phyloP scores from a whole-genome alignment of 2,888 invertebrate species.

The Napeogenes inachia region DNA sequence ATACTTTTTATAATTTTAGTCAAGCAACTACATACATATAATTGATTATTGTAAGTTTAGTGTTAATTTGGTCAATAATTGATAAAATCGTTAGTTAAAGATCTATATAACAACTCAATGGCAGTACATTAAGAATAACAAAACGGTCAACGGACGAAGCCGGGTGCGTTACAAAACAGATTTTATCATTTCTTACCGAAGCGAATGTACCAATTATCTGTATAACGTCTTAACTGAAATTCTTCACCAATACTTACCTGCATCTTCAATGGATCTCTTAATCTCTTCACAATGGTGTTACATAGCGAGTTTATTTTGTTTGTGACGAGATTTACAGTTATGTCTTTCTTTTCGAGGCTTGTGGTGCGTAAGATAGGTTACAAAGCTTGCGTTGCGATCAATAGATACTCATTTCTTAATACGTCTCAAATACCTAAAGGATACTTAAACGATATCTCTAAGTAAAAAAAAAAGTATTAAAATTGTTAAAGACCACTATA shows the following conservation, averaged over 20 bases:
- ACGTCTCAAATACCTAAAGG: neutral
- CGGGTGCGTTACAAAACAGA: slow-evolving; percentile 49
- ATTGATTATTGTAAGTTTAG: too few relatives aligned
- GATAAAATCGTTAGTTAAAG: too few relatives aligned
- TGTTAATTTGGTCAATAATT: too few relatives aligned
- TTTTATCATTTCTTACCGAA: slow-evolving; percentile 52
- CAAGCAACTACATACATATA: too few relatives aligned
- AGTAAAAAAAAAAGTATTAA: too few relatives aligned
- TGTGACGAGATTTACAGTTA: slow-evolving; percentile 69
- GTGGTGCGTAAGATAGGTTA: slow-evolving; percentile 48
- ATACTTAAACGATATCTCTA: too few relatives aligned
- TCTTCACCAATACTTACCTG: slow-evolving; percentile 59
- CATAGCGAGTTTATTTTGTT: slow-evolving; percentile 50
- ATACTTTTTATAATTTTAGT: too few relatives aligned
- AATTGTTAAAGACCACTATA: too few relatives aligned
- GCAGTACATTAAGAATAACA: slow-evolving; percentile 11
- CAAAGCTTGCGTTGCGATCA: slow-evolving; percentile 18
- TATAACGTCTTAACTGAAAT: slow-evolving; percentile 45
- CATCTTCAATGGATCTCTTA: slow-evolving; percentile 54
- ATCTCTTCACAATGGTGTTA: slow-evolving; percentile 62
- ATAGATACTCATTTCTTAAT: neutral
- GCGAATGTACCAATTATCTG: slow-evolving; percentile 44
- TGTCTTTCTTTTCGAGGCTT: slow-evolving; percentile 39
- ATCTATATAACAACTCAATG: too few relatives aligned
- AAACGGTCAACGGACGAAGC: slow-evolving; percentile 29